phyloP scores from a whole-genome alignment of 2,888 invertebrate genomes.

The Drosophila anomalata region DNA sequence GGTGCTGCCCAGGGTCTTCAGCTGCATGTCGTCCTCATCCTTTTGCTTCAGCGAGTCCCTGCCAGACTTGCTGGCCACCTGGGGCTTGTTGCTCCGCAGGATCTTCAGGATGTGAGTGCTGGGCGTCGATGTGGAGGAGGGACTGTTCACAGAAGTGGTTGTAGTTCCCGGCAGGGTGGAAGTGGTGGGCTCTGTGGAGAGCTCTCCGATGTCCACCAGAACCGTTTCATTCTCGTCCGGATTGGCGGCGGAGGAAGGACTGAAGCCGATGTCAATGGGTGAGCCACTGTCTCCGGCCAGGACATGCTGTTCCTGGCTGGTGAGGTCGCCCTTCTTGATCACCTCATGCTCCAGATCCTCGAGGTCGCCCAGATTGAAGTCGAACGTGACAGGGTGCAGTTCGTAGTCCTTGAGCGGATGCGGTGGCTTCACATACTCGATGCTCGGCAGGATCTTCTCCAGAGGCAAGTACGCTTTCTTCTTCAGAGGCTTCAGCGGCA shows the following conservation, averaged over 20 bases:
- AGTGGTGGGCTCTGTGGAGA: conserved; percentile 37
- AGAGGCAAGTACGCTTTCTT: conserved; percentile 80
- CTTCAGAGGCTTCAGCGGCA: conserved; percentile 76
- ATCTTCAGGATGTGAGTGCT: conserved; percentile 81
- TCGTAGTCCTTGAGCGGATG: conserved; percentile 78
- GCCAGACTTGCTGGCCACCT: conserved; percentile 72
- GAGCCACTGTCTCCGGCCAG: conserved; percentile 64
- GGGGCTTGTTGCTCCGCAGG: conserved; percentile 78
- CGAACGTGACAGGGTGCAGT: conserved; percentile 82
- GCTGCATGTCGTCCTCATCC: conserved; percentile 72
- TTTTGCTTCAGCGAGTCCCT: conserved; percentile 77
- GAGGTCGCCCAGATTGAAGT: conserved; percentile 82
- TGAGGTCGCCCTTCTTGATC: conserved; percentile 80
- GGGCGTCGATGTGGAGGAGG: conserved; percentile 33
- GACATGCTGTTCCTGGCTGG: conserved; percentile 77
- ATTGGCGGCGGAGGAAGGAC: conserved; percentile 43
- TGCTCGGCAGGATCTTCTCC: conserved; percentile 68
- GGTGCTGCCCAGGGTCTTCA: conserved; percentile 74
- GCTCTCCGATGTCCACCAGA: conserved; percentile 55
- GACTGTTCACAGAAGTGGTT: conserved; percentile 6
- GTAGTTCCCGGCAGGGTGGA: conserved; percentile 38
- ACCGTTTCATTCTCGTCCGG: conserved; percentile 64
- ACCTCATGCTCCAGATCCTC: conserved; percentile 82
- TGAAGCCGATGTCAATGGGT: conserved; percentile 44
- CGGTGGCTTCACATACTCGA: conserved; percentile 75